Base-by-base conservation (phyloP, 2,888 invertebrate genomes). In the Cheilosia soror region DNA sequence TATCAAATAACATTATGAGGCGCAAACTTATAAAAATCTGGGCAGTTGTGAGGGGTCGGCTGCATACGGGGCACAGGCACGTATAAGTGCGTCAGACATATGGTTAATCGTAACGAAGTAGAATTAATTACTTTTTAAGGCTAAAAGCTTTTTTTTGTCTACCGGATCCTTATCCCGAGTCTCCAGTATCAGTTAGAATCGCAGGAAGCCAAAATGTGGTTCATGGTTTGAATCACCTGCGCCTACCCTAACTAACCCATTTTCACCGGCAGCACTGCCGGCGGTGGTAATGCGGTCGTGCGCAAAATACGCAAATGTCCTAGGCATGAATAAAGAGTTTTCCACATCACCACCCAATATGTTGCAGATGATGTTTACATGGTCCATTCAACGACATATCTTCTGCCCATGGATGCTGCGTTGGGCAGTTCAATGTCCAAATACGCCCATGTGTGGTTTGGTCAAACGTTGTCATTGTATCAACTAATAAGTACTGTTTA, bases 311-410 rank as follows among this genome's bases (percentile, higher is more conserved):
- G 66, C 81, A 85, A 81, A 85, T 76, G 63, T 81, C 81, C 81
- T 66, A 47, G 66, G 55, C 85, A 66, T 65, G 75, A 77, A 72
- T 81, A 44, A 69, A 65, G 58, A 68, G 73, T 75, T 80, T 75
- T 81, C 53, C 75, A 58, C 31, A 76, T 37, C 49, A 62, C 63
- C 37, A 11, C 60, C 55, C 71, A 80, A 44, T 66, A 68, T 81
- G 76, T 81, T 80, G 71, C 81, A 81, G 72, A 66, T 77, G 85
- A 81, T 85, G 85, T 77, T 85, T 58, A 85, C 85, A 85, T 68
- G 76, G 57, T 40, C 42, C 51, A 72, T 62, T 62, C 71, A 62
- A 63, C 57, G 42, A 66, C 62, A 72, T 49, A 68, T 72, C 72
- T 66, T 80, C 51, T 62, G 60, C 13, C 65, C 55, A 69, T 66